These are phyloP conservation scores for Lasiurus borealis DNA, from an alignment of 2,113 vertebrate species.

Conservation along the genomic window DNA sequence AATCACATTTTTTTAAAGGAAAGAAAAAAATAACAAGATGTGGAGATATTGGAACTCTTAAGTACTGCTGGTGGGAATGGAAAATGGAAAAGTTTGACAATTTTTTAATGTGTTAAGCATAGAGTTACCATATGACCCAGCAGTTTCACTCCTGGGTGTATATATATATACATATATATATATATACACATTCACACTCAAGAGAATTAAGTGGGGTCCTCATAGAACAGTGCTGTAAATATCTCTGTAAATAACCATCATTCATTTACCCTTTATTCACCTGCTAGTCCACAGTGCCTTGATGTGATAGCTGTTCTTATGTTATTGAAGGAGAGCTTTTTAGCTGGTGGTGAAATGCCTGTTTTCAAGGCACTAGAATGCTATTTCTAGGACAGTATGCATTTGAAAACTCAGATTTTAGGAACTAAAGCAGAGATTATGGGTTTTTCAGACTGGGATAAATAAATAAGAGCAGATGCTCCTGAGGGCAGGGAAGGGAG, in stretches of 20 bases:
- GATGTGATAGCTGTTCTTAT: neutral
- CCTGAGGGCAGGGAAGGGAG: neutral
- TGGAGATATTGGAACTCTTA: neutral
- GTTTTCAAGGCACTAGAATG: neutral
- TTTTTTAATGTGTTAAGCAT: neutral
- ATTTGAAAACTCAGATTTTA: conserved; percentile 32
- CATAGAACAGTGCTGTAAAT: neutral
- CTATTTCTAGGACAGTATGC: neutral
- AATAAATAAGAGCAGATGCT: conserved; percentile 13
- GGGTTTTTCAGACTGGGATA: neutral
- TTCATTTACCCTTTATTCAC: conserved; percentile 19
- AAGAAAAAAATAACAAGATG: neutral
- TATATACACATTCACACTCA: too few relatives aligned
- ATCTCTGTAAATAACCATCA: conserved; percentile 39
- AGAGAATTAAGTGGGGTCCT: neutral
- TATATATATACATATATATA: too few relatives aligned
- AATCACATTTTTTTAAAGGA: neutral
- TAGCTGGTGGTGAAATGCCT: conserved; percentile 19
- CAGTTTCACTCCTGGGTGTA: neutral
- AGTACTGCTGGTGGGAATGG: neutral
- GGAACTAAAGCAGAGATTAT: conserved; percentile 22
- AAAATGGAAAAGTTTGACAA: neutral
- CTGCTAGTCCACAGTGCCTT: neutral
- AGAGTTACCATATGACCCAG: neutral
- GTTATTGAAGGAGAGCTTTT: neutral